A percentile compares a stretch with the other conserved stretches of the same genome.
Evolutionary conservation across 2,113 vertebrate genomes (phyloP).

Genomic region (Callipepla squamata): DNA sequence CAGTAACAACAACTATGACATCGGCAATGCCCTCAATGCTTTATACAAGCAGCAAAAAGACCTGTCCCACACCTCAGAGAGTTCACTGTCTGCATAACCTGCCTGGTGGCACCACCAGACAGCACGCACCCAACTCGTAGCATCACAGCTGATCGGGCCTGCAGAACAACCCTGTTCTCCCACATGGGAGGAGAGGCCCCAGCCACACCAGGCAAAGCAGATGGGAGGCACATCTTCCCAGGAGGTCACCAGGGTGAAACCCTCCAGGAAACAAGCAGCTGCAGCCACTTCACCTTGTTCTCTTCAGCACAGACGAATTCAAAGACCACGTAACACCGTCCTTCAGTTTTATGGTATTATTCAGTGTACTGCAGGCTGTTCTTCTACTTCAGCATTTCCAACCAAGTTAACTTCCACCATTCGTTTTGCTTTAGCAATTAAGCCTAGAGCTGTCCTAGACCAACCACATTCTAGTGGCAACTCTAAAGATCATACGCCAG

Average conservation of each 20-base stretch:
- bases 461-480: neutral
- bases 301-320: neutral
- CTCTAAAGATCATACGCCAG: neutral
- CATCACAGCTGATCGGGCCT: accelerated
- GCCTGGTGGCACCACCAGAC: neutral
- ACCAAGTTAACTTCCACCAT: neutral
- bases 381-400: neutral
- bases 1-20: neutral
- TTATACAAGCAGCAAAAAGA: neutral
- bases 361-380: neutral
- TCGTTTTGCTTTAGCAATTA: neutral
- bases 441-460: neutral
- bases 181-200: neutral
- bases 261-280: neutral
- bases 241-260: neutral
- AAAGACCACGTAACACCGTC: neutral
- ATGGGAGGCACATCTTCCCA: neutral
- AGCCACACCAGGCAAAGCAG: neutral
- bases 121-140: accelerated
- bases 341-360: neutral
- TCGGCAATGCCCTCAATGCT: neutral
- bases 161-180: neutral
- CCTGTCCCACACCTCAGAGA: neutral
- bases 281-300: neutral
- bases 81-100: neutral